Conservation (phyloP, 1,140 invertebrate species). For the Drosophila trapezifrons region DNA sequence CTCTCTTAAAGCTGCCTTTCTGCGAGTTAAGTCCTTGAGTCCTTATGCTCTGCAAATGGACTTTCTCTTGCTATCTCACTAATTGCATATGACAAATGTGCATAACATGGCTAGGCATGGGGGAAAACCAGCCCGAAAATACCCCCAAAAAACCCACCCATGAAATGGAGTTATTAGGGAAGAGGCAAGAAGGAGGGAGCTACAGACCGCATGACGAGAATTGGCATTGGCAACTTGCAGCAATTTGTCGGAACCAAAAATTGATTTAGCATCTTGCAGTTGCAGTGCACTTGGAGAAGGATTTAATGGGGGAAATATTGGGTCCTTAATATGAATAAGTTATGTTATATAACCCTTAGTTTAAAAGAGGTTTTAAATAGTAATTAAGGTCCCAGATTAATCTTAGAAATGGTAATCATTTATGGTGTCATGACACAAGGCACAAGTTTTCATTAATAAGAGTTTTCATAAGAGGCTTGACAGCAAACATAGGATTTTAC, state of each 20-base stretch:
- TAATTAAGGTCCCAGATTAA: no score
- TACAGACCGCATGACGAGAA: slow-evolving; percentile 46
- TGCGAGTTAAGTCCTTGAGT: background rate
- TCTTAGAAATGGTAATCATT: no score
- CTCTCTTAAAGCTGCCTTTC: background rate
- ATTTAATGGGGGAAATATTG: rapidly evolving
- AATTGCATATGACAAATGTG: slow-evolving; percentile 74
- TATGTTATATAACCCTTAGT: no score
- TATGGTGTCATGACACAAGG: no score
- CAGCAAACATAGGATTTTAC: no score
- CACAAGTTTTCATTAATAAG: no score
- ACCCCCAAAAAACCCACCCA: slow-evolving; percentile 10
- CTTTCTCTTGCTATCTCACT: slow-evolving; percentile 49
- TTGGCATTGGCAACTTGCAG: slow-evolving; percentile 54
- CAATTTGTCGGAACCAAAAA: slow-evolving; percentile 70
- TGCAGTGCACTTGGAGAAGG: slow-evolving; percentile 1
- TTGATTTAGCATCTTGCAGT: slow-evolving; percentile 42
- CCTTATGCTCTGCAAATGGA: slow-evolving; percentile 26
- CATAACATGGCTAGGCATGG: slow-evolving; percentile 2
- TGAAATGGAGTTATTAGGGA: background rate
- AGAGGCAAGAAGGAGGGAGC: slow-evolving; percentile 4
- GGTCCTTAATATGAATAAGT: no score
- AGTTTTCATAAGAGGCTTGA: no score
- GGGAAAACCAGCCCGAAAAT: slow-evolving; percentile 9
- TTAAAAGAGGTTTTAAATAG: background rate